Evolutionary conservation across 2,888 invertebrate species (phyloP).

Genomic region (Zhuqinia jingwanae): DNA sequence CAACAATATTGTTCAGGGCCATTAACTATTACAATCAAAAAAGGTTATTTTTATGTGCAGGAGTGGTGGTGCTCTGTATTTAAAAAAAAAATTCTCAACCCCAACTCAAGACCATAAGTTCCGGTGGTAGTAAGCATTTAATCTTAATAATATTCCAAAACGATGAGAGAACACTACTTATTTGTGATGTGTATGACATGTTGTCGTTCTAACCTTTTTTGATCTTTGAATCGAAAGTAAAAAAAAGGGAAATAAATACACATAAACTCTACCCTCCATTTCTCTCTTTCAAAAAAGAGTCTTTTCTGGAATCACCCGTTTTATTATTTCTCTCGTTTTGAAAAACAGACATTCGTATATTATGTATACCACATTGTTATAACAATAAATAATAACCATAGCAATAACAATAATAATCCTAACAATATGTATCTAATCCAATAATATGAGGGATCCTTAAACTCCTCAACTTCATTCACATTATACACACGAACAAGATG

Average conservation of each 20-base stretch:
- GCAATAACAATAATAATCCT: constrained; percentile 7
- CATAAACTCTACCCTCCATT: no score
- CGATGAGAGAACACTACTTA: background rate
- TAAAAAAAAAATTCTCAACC: background rate
- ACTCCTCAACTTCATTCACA: no score
- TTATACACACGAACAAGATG: no score
- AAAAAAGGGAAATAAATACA: no score
- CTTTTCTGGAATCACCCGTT: background rate
- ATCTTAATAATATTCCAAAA: background rate
- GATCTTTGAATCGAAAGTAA: no score
- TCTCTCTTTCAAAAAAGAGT: no score
- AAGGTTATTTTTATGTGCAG: background rate
- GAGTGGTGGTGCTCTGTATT: no score
- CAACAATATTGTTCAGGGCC: background rate
- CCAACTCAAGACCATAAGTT: background rate
- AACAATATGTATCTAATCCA: constrained; percentile 45
- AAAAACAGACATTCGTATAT: constrained; percentile 5
- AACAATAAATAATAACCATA: background rate
- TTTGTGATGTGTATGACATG: no score
- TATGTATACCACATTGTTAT: background rate
- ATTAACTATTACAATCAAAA: background rate
- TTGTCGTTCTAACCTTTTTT: no score
- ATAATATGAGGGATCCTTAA: background rate
- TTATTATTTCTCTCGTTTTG: background rate
- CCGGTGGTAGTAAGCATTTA: constrained; percentile 13